A percentile compares a stretch with the other conserved stretches of the same genome.
These are phyloP conservation scores for Notodonta dromedarius DNA, from an alignment of 2,888 invertebrate species.

Conservation along the genomic window DNA sequence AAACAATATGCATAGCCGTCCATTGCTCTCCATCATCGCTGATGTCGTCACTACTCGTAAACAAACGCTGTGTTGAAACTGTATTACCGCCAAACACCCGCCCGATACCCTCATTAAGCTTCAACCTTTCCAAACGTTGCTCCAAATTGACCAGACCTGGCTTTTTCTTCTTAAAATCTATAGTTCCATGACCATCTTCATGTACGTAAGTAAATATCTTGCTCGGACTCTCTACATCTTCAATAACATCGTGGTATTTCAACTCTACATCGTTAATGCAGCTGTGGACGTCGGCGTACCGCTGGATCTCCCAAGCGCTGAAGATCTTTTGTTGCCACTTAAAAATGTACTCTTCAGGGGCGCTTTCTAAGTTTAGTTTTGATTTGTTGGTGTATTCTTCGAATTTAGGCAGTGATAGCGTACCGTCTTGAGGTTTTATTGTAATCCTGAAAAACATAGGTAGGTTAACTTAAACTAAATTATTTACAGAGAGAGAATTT, in stretches of 20 bases:
- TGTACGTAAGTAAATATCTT: conserved; percentile 84
- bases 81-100: conserved; percentile 44
- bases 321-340: conserved; percentile 90
- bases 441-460: conserved; percentile 56
- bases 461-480: too few relatives aligned
- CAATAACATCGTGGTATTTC: conserved; percentile 56
- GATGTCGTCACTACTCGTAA: conserved; percentile 61
- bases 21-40: conserved; percentile 50
- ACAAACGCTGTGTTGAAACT: conserved; percentile 58
- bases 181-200: conserved; percentile 78
- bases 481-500: too few relatives aligned
- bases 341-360: conserved; percentile 71
- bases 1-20: conserved; percentile 70
- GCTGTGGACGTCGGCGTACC: conserved; percentile 85
- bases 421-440: conserved; percentile 62
- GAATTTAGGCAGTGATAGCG: conserved; percentile 66
- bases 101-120: conserved; percentile 44
- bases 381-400: conserved; percentile 60
- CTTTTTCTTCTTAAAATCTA: conserved; percentile 42
- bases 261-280: conserved; percentile 85
- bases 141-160: conserved; percentile 40
- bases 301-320: conserved; percentile 84
- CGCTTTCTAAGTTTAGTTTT: conserved; percentile 46
- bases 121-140: conserved; percentile 49
- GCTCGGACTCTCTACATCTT: conserved; percentile 57